These are phyloP conservation scores for Peromyscus leucopus DNA, from an alignment of 2,113 vertebrate genomes.

Conservation along the genomic window DNA sequence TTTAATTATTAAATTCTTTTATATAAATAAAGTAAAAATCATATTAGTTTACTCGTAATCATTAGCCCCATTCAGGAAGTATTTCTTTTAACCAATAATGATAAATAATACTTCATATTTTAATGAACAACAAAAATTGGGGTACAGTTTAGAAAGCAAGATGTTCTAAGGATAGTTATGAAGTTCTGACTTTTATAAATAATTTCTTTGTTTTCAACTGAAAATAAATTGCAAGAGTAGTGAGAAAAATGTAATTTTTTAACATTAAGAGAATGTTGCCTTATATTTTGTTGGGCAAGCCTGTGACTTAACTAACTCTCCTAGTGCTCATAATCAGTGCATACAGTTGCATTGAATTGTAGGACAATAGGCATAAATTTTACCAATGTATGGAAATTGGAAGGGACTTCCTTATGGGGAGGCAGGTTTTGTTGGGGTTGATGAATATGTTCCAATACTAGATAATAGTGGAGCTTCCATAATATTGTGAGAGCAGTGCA, in stretches of 20 bases:
- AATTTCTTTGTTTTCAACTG: background rate
- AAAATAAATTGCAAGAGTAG: background rate
- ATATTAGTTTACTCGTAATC: background rate
- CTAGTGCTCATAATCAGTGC: background rate
- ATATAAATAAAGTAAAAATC: background rate
- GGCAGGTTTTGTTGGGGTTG: background rate
- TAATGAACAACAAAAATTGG: background rate
- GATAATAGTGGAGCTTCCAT: background rate
- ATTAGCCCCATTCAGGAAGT: background rate
- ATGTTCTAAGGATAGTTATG: background rate
- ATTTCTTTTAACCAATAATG: background rate
- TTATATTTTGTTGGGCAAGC: background rate
- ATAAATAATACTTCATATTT: conserved; percentile 8
- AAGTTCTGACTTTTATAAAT: background rate
- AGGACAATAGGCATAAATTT: background rate
- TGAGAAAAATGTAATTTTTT: conserved; percentile 12
- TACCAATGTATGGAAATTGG: background rate
- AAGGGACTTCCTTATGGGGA: background rate
- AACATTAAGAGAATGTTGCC: background rate
- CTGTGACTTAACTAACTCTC: background rate
- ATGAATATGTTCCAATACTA: background rate
- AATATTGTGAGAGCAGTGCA: background rate
- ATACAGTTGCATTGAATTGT: background rate
- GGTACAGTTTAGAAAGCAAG: background rate
- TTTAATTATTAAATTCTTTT: background rate